These are phyloP conservation scores for Lophius piscatorius DNA, from an alignment of 2,113 vertebrate species.

Conservation along the genomic window DNA sequence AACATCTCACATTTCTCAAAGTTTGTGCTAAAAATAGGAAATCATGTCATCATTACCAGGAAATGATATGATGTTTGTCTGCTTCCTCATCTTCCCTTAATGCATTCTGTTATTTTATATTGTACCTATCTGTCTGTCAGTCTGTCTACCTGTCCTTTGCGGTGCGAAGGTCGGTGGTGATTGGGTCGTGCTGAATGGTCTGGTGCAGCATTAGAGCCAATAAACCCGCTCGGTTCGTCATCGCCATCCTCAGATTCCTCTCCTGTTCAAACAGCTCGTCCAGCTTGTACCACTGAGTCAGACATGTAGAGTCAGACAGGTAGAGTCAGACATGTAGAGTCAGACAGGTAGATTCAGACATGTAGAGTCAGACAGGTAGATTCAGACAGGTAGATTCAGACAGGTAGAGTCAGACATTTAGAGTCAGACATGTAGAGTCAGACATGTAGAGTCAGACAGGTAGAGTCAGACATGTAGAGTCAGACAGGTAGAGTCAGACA, in stretches of 20 bases:
- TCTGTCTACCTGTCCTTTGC: conserved; percentile 82
- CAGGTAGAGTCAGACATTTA: too few species aligned
- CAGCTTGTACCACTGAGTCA: conserved; percentile 94
- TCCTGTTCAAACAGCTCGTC: conserved; percentile 94
- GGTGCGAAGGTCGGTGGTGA: conserved; percentile 87
- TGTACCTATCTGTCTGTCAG: not conserved
- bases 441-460: not conserved
- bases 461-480: too few species aligned
- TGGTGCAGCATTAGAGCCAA: conserved; percentile 92
- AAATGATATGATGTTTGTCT: not conserved
- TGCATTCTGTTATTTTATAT: not conserved
- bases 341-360: not conserved
- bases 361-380: conserved; percentile 11
- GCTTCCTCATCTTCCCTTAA: conserved; percentile 2
- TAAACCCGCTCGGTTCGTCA: conserved; percentile 90
- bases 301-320: not conserved
- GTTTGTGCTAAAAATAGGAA: not conserved
- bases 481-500: conserved; percentile 4
- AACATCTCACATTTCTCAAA: too few species aligned
- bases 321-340: too few species aligned
- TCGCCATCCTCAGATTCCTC: conserved; percentile 88
- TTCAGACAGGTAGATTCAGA: too few species aligned
- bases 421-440: not conserved
- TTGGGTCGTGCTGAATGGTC: conserved; percentile 91
- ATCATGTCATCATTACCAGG: not conserved